Evolutionary conservation across 2,113 vertebrate species (phyloP).

Genomic region (Pantherophis guttatus): DNA sequence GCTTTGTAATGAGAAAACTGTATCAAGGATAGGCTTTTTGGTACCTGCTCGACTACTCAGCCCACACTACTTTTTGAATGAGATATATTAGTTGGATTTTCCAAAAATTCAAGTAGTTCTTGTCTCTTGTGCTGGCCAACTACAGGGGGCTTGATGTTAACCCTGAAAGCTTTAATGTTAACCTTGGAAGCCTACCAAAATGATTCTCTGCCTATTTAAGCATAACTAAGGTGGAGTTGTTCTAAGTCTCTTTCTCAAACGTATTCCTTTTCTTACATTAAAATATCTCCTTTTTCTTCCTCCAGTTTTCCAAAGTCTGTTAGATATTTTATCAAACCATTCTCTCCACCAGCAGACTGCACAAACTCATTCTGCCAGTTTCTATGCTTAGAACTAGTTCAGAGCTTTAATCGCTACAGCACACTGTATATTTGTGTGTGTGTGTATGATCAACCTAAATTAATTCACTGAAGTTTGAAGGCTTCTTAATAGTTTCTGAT

Average conservation of each 20-base stretch:
- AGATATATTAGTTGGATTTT: not conserved
- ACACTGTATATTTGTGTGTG: not conserved
- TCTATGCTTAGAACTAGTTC: not conserved
- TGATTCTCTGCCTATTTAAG: not conserved
- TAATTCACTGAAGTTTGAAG: not conserved
- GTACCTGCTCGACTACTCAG: not conserved
- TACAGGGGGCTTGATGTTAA: not conserved
- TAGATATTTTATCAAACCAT: not conserved
- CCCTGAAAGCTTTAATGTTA: not conserved
- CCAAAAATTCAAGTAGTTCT: not conserved
- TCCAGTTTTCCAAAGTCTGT: not conserved
- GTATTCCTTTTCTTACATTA: not conserved
- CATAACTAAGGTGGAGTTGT: not conserved
- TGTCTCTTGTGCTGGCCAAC: not conserved
- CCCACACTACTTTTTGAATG: not conserved
- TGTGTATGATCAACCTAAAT: not conserved
- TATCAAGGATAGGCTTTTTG: not conserved
- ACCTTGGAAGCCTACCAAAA: not conserved
- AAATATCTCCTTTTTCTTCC: not conserved
- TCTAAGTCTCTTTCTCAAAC: not conserved
- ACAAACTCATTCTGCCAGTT: not conserved
- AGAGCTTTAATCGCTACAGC: not conserved
- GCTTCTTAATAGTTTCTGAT: not conserved
- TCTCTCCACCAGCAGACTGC: not conserved
- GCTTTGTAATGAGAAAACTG: not conserved